A percentile compares a stretch with the other conserved stretches of the same genome.
phyloP scores from a whole-genome alignment of 1,140 invertebrate species.

The Drosophila littoralis region DNA sequence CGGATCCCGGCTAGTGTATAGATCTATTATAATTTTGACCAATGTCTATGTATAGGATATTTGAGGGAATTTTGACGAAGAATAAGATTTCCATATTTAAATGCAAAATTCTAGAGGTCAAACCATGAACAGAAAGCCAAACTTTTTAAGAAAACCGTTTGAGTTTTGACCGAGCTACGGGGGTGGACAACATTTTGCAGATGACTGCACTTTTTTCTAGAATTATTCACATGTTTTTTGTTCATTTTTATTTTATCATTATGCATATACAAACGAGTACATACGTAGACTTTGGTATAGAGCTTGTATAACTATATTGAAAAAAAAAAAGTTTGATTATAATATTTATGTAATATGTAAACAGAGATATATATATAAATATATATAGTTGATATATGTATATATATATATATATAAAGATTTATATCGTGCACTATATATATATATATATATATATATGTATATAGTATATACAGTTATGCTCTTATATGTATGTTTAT shows the following conservation, averaged over 20 bases:
- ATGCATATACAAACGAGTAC: conserved; percentile 25
- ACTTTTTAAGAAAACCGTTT: too few species aligned
- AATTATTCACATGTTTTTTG: conserved; percentile 25
- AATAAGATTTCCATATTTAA: too few species aligned
- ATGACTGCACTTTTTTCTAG: too few species aligned
- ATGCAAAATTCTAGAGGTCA: too few species aligned
- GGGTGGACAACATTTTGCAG: too few species aligned
- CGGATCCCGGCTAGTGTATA: too few species aligned
- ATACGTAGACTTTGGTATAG: conserved; percentile 42
- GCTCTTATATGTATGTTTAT: conserved; percentile 23
- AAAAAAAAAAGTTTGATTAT: conserved; percentile 46
- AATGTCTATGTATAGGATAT: too few species aligned
- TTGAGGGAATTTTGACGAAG: too few species aligned
- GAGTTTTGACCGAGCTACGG: too few species aligned
- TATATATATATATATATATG: conserved; percentile 20
- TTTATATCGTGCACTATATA: conserved; percentile 7
- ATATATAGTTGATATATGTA: conserved; percentile 8
- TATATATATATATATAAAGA: conserved; percentile 29
- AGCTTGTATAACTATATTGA: conserved; percentile 31
- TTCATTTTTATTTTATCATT: conserved; percentile 37
- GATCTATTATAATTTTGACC: too few species aligned
- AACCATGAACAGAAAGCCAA: too few species aligned
- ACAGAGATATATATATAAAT: conserved; percentile 26
- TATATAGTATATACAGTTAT: conserved; percentile 30
- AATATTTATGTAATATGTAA: conserved; percentile 18